These are phyloP conservation scores for Probosciger aterrimus DNA, from an alignment of 2,113 vertebrate species.

Conservation along the genomic window DNA sequence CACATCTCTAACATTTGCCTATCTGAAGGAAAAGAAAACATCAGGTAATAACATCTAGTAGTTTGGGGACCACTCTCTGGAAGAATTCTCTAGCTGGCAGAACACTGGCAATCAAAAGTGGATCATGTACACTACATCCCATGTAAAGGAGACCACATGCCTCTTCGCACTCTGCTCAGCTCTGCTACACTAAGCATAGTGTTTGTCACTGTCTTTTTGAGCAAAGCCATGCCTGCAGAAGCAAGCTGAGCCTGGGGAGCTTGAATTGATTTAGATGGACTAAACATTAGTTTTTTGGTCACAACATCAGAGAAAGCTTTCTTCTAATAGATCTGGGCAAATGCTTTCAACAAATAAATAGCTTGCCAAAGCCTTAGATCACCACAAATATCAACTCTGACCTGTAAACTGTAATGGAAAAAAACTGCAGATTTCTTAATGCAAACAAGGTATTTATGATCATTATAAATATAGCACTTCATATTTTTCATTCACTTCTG, in stretches of 20 bases:
- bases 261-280: background rate
- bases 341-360: background rate
- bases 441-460: background rate
- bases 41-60: background rate
- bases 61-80: background rate
- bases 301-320: background rate
- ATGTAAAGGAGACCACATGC: background rate
- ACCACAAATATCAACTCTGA: background rate
- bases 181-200: background rate
- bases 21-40: background rate
- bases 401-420: background rate
- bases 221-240: background rate
- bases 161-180: background rate
- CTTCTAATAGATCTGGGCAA: background rate
- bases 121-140: background rate
- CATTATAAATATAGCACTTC: background rate
- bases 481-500: background rate
- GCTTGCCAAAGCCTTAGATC: background rate
- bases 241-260: background rate
- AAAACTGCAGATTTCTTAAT: background rate
- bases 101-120: background rate
- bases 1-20: background rate
- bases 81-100: background rate
- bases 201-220: background rate
- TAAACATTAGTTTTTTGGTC: background rate